These are phyloP conservation scores for Meta bourneti DNA, from an alignment of 2,888 invertebrate genomes.

Conservation along the genomic window DNA sequence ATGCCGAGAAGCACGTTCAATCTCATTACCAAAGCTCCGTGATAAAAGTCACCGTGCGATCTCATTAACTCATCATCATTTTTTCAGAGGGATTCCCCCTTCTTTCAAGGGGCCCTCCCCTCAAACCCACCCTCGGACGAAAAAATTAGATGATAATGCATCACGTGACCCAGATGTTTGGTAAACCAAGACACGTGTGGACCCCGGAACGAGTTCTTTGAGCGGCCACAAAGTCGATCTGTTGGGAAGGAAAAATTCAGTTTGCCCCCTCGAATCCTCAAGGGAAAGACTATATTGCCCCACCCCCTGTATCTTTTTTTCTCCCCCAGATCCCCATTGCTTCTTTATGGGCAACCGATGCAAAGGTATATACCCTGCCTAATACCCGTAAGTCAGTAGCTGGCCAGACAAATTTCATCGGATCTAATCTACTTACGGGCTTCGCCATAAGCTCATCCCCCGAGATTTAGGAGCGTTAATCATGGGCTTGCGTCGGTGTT, in stretches of 20 bases:
- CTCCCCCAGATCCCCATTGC: neutral
- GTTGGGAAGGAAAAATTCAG: constrained; percentile 66
- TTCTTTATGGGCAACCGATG: constrained; percentile 60
- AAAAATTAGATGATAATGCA: constrained; percentile 48
- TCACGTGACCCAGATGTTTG: constrained; percentile 76
- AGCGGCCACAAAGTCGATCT: constrained; percentile 71
- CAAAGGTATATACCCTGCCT: constrained; percentile 40
- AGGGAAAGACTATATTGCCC: constrained; percentile 39
- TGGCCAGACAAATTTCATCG: constrained; percentile 73
- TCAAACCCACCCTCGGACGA: neutral
- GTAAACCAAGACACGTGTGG: constrained; percentile 75
- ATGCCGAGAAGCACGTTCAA: neutral
- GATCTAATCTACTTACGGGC: constrained; percentile 72
- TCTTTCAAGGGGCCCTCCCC: constrained; percentile 18
- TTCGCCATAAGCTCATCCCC: constrained; percentile 59
- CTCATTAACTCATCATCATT: constrained; percentile 40
- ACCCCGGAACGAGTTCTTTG: constrained; percentile 59
- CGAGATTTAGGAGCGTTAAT: constrained; percentile 64
- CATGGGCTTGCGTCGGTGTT: constrained; percentile 69
- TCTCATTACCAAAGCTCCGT: neutral
- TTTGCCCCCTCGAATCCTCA: constrained; percentile 40
- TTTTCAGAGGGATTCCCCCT: neutral
- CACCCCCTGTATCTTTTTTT: constrained; percentile 46
- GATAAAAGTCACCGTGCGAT: neutral
- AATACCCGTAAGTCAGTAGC: constrained; percentile 67